Evolutionary conservation across 2,888 invertebrate species (phyloP).

Genomic region (Lissocephala sabroskyi): DNA sequence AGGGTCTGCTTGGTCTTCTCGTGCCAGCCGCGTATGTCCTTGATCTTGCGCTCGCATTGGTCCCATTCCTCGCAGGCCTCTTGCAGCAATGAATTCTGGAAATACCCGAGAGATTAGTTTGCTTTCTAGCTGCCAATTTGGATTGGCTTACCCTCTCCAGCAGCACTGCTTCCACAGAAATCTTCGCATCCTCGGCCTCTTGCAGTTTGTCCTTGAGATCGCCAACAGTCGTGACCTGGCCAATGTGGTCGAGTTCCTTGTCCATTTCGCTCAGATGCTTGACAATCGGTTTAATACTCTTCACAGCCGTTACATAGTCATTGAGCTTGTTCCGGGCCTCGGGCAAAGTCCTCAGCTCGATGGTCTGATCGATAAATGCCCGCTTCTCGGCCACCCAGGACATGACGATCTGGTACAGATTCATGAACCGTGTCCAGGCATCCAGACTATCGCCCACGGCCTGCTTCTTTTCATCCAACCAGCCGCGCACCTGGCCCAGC

Average conservation of each 20-base stretch:
- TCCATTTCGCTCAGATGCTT: conserved; percentile 94
- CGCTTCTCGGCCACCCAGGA: conserved; percentile 89
- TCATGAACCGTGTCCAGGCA: conserved; percentile 89
- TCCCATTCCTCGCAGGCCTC: conserved; percentile 97
- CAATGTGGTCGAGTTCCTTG: conserved; percentile 88
- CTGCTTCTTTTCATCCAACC: conserved; percentile 87
- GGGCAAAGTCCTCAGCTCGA: conserved; percentile 83
- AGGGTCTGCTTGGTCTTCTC: conserved; percentile 86
- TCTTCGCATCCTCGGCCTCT: conserved; percentile 89
- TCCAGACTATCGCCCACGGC: conserved; percentile 90
- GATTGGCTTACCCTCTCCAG: conserved; percentile 82
- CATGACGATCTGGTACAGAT: conserved; percentile 85
- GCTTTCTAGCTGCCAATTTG: no score
- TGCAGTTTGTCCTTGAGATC: conserved; percentile 89
- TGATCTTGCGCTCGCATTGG: conserved; percentile 94
- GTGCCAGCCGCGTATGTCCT: conserved; percentile 90
- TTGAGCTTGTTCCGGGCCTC: conserved; percentile 89
- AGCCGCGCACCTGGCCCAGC: conserved; percentile 82
- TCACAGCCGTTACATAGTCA: conserved; percentile 90
- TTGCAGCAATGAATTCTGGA: conserved; percentile 88
- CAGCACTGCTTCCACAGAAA: conserved; percentile 86
- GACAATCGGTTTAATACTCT: conserved; percentile 89
- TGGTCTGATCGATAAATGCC: conserved; percentile 83
- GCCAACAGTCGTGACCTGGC: conserved; percentile 87
- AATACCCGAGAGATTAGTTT: not conserved